phyloP scores from a whole-genome alignment of 2,888 invertebrate species.

The Crossocerus cetratus region DNA sequence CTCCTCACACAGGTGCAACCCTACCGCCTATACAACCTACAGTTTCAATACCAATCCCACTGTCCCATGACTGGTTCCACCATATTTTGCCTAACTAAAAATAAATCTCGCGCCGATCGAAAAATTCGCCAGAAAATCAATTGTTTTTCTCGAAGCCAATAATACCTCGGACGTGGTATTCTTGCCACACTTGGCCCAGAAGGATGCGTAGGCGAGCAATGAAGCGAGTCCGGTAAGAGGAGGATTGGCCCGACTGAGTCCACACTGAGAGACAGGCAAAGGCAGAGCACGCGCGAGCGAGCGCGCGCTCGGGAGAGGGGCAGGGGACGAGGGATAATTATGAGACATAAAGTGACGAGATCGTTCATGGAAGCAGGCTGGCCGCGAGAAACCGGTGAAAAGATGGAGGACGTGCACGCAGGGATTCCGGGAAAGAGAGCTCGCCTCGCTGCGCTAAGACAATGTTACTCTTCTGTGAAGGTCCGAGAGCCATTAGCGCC shows the following conservation, averaged over 20 bases:
- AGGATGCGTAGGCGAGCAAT: background rate
- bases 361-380: constrained; percentile 57
- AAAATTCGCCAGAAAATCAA: too few species aligned
- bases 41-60: too few species aligned
- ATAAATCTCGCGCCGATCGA: too few species aligned
- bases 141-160: too few species aligned
- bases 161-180: too few species aligned
- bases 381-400: constrained; percentile 42
- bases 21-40: too few species aligned
- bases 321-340: constrained; percentile 72
- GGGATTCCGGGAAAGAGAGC: constrained; percentile 57
- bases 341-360: constrained; percentile 75
- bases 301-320: constrained; percentile 57
- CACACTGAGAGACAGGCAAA: constrained; percentile 28
- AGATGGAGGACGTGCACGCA: constrained; percentile 45
- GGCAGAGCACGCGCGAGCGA: constrained; percentile 16
- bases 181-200: too few species aligned
- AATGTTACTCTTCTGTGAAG: constrained; percentile 65
- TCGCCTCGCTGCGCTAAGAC: constrained; percentile 54
- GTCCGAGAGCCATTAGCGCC: constrained; percentile 62
- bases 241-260: constrained; percentile 26
- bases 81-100: too few species aligned
- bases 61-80: too few species aligned
- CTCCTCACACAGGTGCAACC: too few species aligned
- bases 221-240: background rate